Base-by-base conservation (phyloP, 37 sponge, comb jelly and placozoan genomes). In the Corticium candelabrum region DNA sequence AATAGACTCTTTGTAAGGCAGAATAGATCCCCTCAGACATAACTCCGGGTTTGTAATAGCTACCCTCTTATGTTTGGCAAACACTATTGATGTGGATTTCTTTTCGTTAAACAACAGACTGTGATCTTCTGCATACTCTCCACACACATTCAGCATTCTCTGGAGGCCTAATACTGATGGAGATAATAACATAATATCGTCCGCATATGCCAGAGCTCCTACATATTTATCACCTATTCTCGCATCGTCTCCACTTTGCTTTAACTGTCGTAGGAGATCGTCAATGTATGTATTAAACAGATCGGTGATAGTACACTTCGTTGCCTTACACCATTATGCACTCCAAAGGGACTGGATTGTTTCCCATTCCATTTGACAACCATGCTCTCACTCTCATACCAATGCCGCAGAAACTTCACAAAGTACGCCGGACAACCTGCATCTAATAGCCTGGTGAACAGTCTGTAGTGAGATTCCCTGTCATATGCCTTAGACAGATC, bases 401-500 rank as follows among this genome's bases (percentile, higher is more conserved):
- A 50, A 11, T 50, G 15, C 21, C 62, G 11, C 62, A 50, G 21
- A 50, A 50, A 50, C 62, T 21, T 21, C 21, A 50, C 62, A 50
- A 50, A 21, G 21, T 27, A 50, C 15, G 62, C 21, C 11, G 62
- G 62, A 50, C 15, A 27, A 50, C 62, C 62, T 27, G 15, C 15
- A 11, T 50, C 15, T 50, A 50, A 50, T 21, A 50, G 62, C 62
- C 21, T 50, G 15, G 21, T 11, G 21, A 50, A 50, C 15, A 50
- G 62, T 50, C 11, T 11, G 21, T 50, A 21, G 21, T 50, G 62
- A 21, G 21, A 11, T 21, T 27, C 62, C 62, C 62, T 11, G 21
- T 50, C 62, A 50, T 50, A 50, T 11, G 62, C 62, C 62, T 50
- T 50, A 50, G 62, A 50, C 62, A 50, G 21, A 50, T 50, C 62